These are phyloP conservation scores for Melanophora roralis DNA, from an alignment of 2,888 invertebrate species.

Conservation along the genomic window DNA sequence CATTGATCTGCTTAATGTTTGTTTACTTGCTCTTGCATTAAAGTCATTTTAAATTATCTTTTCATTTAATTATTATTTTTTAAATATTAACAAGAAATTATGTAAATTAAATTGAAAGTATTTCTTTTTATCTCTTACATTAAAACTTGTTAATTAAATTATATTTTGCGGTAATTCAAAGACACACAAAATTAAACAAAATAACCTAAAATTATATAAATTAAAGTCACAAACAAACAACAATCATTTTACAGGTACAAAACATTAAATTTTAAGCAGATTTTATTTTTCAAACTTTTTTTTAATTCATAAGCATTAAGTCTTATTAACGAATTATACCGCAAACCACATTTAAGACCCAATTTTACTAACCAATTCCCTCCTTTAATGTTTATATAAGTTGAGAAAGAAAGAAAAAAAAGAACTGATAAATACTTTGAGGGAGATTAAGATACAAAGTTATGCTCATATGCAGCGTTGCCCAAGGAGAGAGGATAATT, in stretches of 20 bases:
- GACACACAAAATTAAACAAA: no score
- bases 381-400: neutral
- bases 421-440: neutral
- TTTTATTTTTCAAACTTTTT: neutral
- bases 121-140: no score
- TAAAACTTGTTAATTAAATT: no score
- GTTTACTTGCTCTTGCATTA: no score
- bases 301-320: neutral
- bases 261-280: neutral
- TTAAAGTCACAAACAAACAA: constrained; percentile 1
- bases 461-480: neutral
- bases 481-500: no score
- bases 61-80: no score
- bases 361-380: neutral
- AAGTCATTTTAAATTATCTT: no score
- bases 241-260: neutral
- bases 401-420: neutral
- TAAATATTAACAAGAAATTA: no score
- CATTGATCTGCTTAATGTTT: no score
- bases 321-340: constrained; percentile 54
- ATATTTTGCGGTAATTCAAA: no score
- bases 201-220: constrained; percentile 1
- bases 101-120: neutral
- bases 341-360: constrained; percentile 42
- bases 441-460: neutral